Percentiles rank a stretch among this genome's conserved stretches.
These are phyloP conservation scores for Acanthosepion pharaonis DNA, from an alignment of 2,888 invertebrate genomes.

Conservation along the genomic window DNA sequence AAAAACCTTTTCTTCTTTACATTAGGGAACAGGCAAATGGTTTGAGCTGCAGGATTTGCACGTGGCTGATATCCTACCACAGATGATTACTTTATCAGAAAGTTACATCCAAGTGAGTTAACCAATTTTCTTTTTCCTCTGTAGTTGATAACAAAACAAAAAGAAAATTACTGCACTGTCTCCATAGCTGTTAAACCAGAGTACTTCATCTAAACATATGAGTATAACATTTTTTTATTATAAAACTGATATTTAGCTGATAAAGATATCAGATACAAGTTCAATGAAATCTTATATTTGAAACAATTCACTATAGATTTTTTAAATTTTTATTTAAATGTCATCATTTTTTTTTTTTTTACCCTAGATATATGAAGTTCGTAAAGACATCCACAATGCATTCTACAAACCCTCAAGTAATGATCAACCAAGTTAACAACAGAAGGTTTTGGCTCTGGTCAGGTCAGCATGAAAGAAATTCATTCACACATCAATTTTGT, in stretches of 20 bases:
- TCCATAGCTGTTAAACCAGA: no score
- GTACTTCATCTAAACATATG: no score
- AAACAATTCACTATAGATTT: no score
- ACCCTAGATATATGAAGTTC: slow-evolving; percentile 68
- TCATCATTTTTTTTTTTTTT: slow-evolving; percentile 34
- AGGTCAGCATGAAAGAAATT: not conserved
- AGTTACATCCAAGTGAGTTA: slow-evolving; percentile 91
- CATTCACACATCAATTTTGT: not conserved
- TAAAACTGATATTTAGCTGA: no score
- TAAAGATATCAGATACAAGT: no score
- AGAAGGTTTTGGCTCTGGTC: not conserved
- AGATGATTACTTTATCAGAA: slow-evolving; percentile 99
- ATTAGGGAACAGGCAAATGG: slow-evolving; percentile 86
- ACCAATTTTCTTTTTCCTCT: not conserved
- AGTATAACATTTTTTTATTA: no score
- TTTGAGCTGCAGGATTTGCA: slow-evolving; percentile 95
- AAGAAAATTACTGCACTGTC: no score
- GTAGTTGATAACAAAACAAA: no score
- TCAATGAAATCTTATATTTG: no score
- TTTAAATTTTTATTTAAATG: not conserved
- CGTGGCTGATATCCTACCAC: slow-evolving; percentile 97
- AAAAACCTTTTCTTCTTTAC: not conserved
- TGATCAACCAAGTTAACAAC: not conserved
- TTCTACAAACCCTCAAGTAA: slow-evolving; percentile 51
- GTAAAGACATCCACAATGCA: slow-evolving; percentile 69